phyloP scores from a whole-genome alignment of 2,888 invertebrate genomes.

The Thereva nobilitata region DNA sequence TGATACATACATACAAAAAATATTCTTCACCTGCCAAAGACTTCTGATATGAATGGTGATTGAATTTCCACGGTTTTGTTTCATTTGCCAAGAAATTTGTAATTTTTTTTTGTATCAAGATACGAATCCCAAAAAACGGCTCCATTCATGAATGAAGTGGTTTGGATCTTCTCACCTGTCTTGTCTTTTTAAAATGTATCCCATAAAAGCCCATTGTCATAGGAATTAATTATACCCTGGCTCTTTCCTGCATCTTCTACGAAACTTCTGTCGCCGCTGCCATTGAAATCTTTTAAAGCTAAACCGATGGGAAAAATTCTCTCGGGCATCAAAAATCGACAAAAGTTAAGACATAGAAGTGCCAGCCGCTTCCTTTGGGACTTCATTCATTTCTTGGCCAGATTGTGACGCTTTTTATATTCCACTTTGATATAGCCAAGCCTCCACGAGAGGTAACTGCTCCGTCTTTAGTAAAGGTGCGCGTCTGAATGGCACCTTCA shows the following conservation, averaged over 20 bases:
- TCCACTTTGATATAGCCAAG: constrained; percentile 2
- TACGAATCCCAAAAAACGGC: too few species aligned
- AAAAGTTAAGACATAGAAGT: constrained; percentile 37
- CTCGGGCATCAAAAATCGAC: constrained; percentile 21
- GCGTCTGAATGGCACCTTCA: constrained; percentile 38
- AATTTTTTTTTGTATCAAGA: too few species aligned
- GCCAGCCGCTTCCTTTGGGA: constrained; percentile 34
- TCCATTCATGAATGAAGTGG: too few species aligned
- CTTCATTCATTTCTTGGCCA: constrained; percentile 5
- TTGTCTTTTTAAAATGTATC: background rate
- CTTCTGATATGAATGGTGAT: too few species aligned
- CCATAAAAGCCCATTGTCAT: constrained; percentile 35
- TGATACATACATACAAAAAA: too few species aligned
- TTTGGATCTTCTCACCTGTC: too few species aligned
- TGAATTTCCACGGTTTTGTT: too few species aligned
- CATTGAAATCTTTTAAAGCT: constrained; percentile 18
- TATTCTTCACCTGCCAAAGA: too few species aligned
- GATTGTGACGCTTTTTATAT: background rate
- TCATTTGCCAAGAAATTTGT: too few species aligned
- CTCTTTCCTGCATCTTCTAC: constrained; percentile 11
- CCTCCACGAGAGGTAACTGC: constrained; percentile 1
- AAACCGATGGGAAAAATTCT: constrained; percentile 39
- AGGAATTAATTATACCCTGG: constrained; percentile 36
- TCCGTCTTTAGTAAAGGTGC: constrained; percentile 13
- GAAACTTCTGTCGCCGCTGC: constrained; percentile 40